Evolutionary conservation across 2,113 vertebrate species (phyloP).

Genomic region (Antigone vipio): DNA sequence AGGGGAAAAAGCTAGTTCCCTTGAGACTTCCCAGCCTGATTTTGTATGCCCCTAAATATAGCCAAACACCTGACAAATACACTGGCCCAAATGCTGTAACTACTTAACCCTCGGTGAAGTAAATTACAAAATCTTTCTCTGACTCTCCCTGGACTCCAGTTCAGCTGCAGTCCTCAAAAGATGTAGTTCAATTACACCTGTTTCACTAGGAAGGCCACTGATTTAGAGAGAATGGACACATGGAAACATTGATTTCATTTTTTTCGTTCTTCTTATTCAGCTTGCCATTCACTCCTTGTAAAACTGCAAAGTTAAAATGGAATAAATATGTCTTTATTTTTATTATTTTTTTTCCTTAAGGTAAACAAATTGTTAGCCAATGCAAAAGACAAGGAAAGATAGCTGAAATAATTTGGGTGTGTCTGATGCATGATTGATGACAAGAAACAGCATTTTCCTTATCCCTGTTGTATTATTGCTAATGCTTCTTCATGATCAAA

Average conservation of each 20-base stretch:
- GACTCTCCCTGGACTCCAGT: neutral
- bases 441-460: neutral
- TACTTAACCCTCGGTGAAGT: neutral
- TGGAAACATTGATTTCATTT: neutral
- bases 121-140: neutral
- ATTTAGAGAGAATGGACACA: neutral
- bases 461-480: neutral
- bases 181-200: neutral
- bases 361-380: constrained; percentile 31
- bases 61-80: neutral
- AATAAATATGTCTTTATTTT: neutral
- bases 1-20: neutral
- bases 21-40: neutral
- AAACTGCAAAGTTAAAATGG: neutral
- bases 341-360: neutral
- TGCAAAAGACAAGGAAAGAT: neutral
- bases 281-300: neutral
- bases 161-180: neutral
- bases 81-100: neutral
- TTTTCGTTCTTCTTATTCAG: neutral
- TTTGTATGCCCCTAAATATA: neutral
- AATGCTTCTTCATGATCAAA: neutral
- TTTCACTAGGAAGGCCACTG: neutral
- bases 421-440: neutral
- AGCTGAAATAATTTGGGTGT: neutral